Percentiles rank a stretch among this genome's conserved stretches.
These are phyloP conservation scores for Rhodeus uyekii DNA, from an alignment of 2,797 vertebrate species.

Conservation along the genomic window DNA sequence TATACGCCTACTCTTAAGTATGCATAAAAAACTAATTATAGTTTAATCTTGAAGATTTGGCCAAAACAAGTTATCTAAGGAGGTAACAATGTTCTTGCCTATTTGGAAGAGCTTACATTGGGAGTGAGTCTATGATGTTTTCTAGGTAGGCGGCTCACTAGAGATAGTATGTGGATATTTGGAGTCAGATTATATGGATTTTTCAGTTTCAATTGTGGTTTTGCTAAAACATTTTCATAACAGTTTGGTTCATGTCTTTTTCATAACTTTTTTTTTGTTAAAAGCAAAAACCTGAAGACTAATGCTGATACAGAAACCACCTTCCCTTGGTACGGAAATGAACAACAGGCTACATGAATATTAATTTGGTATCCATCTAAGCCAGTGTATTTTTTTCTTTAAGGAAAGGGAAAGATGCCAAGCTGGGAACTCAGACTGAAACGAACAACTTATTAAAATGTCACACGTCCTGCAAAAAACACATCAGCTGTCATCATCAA, in stretches of 20 bases:
- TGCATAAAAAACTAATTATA: not conserved
- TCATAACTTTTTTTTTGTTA: constrained; percentile 6
- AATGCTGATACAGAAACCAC: too few relatives aligned
- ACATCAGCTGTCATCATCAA: constrained; percentile 54
- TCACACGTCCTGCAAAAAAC: constrained; percentile 58
- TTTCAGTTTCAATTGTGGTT: constrained; percentile 24
- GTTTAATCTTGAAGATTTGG: not conserved
- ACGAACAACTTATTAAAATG: constrained; percentile 54
- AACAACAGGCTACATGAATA: not conserved
- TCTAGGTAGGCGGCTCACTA: not conserved
- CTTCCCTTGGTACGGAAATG: not conserved
- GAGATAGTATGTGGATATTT: not conserved
- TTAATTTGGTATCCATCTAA: not conserved
- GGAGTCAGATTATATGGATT: not conserved
- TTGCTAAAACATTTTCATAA: constrained; percentile 6
- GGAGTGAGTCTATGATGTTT: not conserved
- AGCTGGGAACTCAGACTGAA: constrained; percentile 50
- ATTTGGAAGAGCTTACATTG: not conserved
- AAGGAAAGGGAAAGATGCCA: constrained; percentile 41
- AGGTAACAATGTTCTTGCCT: not conserved
- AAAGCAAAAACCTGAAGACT: not conserved
- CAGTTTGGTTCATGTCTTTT: not conserved
- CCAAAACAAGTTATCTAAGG: not conserved
- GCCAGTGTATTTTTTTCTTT: constrained; percentile 11
- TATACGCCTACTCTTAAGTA: not conserved